phyloP scores from a whole-genome alignment of 2,113 vertebrate species.

The Callospermophilus lateralis region DNA sequence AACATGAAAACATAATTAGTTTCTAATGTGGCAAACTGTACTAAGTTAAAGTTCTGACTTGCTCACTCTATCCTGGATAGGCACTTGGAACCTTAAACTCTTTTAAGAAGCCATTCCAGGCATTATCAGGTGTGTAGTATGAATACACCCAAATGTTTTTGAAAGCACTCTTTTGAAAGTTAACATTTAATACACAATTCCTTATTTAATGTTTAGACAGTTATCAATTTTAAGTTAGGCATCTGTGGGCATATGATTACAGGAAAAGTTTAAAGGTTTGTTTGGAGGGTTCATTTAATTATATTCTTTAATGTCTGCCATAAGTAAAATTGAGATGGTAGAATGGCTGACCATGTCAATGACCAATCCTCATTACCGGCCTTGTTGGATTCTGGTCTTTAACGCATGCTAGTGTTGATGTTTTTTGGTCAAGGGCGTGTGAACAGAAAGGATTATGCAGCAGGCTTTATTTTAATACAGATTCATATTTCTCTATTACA shows the following conservation, averaged over 20 bases:
- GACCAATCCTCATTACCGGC: conserved; percentile 86
- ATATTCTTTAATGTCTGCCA: conserved; percentile 93
- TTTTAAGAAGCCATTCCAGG: conserved; percentile 95
- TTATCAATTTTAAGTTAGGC: conserved; percentile 93
- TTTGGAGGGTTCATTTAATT: conserved; percentile 88
- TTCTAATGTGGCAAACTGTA: too few species aligned
- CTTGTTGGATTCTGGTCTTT: conserved; percentile 93
- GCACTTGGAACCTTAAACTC: conserved; percentile 93
- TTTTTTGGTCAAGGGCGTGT: conserved; percentile 98
- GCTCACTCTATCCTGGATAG: conserved; percentile 98
- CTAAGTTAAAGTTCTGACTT: conserved; percentile 92
- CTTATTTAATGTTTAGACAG: conserved; percentile 94
- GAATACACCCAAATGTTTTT: conserved; percentile 85
- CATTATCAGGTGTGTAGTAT: conserved; percentile 85
- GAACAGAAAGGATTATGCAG: conserved; percentile 94
- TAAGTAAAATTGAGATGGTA: conserved; percentile 90
- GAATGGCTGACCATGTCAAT: conserved; percentile 94
- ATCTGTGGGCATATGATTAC: conserved; percentile 92
- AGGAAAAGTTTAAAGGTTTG: conserved; percentile 88
- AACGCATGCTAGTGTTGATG: conserved; percentile 97
- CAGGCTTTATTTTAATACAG: conserved; percentile 97
- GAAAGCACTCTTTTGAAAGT: conserved; percentile 88
- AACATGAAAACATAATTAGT: too few species aligned
- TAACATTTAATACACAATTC: conserved; percentile 90
- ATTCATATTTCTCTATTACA: conserved; percentile 95